phyloP scores from a whole-genome alignment of 1,140 invertebrate genomes.

The Trinorchestia longiramus region DNA sequence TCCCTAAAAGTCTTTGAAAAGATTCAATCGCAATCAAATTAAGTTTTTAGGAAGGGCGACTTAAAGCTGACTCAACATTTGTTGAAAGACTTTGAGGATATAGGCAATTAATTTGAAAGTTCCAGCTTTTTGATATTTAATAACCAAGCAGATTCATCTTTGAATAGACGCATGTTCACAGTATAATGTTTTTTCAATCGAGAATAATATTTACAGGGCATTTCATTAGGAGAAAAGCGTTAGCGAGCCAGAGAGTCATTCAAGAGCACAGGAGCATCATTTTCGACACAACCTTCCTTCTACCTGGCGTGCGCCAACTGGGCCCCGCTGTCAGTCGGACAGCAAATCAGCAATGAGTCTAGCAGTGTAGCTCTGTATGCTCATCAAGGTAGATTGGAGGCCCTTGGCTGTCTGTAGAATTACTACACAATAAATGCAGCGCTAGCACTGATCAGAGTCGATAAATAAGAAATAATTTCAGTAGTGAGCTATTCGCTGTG shows the following conservation, averaged over 20 bases:
- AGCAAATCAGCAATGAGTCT: no score
- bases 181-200: not conserved
- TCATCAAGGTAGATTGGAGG: not conserved
- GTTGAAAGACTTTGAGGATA: not conserved
- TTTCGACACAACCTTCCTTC: not conserved
- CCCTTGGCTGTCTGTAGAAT: not conserved
- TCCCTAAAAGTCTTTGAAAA: not conserved
- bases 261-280: not conserved
- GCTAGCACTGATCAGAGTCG: no score
- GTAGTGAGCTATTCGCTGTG: no score
- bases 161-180: not conserved
- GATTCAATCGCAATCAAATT: not conserved
- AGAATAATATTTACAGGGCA: not conserved
- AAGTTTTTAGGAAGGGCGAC: not conserved
- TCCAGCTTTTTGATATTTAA: not conserved
- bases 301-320: slow-evolving; percentile 24
- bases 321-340: not conserved
- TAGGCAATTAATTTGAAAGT: not conserved
- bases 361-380: not conserved
- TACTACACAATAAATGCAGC: not conserved
- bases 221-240: not conserved
- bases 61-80: slow-evolving; percentile 13
- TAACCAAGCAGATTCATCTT: not conserved
- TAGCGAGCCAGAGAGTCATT: not conserved
- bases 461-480: no score